These are phyloP conservation scores for Harpegnathos saltator DNA, from an alignment of 1,140 invertebrate species.

Conservation along the genomic window DNA sequence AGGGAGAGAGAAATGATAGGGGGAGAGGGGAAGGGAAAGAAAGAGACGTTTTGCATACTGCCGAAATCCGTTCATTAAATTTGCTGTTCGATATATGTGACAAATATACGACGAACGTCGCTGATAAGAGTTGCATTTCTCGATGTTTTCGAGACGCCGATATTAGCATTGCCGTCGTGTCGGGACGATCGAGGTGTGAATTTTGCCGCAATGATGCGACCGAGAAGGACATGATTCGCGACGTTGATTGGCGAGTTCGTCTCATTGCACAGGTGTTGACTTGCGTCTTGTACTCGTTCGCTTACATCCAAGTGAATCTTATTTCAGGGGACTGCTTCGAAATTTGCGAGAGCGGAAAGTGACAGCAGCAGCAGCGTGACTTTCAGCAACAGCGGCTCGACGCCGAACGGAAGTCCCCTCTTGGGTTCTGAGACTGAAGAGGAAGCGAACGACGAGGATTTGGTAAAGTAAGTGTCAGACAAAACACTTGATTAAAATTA, in stretches of 20 bases:
- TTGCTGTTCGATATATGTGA: slow-evolving; percentile 11
- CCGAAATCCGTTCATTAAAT: slow-evolving; percentile 16
- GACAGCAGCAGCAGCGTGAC: slow-evolving; percentile 82
- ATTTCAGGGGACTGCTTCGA: slow-evolving; percentile 74
- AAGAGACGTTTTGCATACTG: neutral
- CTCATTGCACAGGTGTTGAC: slow-evolving; percentile 31
- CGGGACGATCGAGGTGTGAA: neutral
- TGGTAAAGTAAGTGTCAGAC: slow-evolving; percentile 80
- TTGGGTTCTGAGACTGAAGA: slow-evolving; percentile 85
- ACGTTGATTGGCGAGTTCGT: neutral
- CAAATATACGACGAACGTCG: neutral
- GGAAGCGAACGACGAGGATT: slow-evolving; percentile 81
- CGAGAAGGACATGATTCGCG: neutral
- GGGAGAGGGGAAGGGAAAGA: too few species aligned
- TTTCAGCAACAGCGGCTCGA: slow-evolving; percentile 85
- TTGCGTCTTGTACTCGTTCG: neutral
- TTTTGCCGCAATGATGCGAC: neutral
- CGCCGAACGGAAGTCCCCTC: slow-evolving; percentile 83
- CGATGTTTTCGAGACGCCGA: neutral
- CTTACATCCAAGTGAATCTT: neutral
- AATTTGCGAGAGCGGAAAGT: slow-evolving; percentile 80
- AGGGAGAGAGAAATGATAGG: neutral
- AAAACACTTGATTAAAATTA: neutral
- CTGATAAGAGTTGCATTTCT: slow-evolving; percentile 29
- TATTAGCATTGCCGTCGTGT: too few species aligned